These are phyloP conservation scores for Chalcosyrphus nemorum DNA, from an alignment of 2,888 invertebrate genomes.

Conservation along the genomic window DNA sequence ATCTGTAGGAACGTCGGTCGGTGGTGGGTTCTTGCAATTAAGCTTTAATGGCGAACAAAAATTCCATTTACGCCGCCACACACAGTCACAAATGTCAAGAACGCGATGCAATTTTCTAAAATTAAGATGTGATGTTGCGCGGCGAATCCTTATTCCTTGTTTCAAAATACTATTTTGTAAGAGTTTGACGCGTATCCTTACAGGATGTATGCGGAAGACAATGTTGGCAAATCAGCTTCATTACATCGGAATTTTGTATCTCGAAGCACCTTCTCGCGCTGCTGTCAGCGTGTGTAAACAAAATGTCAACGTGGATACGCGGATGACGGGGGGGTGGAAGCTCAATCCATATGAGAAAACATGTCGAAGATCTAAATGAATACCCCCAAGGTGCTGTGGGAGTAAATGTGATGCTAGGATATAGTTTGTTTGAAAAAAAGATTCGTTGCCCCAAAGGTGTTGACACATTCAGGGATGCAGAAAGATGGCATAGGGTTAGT, in stretches of 20 bases:
- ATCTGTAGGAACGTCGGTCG: slow-evolving; percentile 8
- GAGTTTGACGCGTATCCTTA: background rate
- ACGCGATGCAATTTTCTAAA: background rate
- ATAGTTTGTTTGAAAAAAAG: slow-evolving; percentile 18
- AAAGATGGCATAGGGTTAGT: slow-evolving; percentile 2
- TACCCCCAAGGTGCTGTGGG: slow-evolving; percentile 27
- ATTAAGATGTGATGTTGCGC: too few species aligned
- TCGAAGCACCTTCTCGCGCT: background rate
- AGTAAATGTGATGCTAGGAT: slow-evolving; percentile 1
- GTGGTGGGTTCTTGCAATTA: slow-evolving; percentile 42
- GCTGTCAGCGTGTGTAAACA: background rate
- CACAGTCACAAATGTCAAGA: slow-evolving; percentile 6
- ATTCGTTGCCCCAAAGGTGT: slow-evolving; percentile 55
- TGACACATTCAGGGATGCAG: slow-evolving; percentile 43
- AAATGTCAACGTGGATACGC: background rate
- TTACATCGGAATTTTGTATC: slow-evolving; percentile 14
- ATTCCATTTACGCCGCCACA: slow-evolving; percentile 22
- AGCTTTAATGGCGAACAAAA: slow-evolving; percentile 44
- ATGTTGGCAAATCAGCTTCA: slow-evolving; percentile 46
- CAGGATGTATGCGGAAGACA: slow-evolving; percentile 7
- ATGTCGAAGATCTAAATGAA: slow-evolving; percentile 48
- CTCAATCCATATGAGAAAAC: background rate
- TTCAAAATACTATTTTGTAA: slow-evolving; percentile 16
- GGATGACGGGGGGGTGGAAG: background rate
- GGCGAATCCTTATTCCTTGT: background rate